phyloP scores from a whole-genome alignment of 2,888 invertebrate genomes.

The Panopea generosa region DNA sequence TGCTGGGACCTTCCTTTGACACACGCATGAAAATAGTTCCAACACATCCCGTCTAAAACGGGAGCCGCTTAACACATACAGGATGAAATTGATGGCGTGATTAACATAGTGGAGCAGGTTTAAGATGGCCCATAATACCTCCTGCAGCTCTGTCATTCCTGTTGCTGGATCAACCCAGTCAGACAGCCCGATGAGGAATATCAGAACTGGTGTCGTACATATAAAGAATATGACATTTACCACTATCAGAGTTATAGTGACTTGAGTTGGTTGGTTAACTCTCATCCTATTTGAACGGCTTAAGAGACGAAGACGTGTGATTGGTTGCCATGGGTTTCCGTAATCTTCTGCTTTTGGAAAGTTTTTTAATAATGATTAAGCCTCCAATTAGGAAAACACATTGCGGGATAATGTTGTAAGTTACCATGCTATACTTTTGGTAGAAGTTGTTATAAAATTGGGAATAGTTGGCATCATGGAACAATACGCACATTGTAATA shows the following conservation, averaged over 20 bases:
- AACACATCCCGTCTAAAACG: constrained; percentile 34
- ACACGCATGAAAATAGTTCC: background rate
- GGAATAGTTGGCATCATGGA: background rate
- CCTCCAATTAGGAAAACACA: constrained; percentile 27
- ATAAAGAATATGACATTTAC: constrained; percentile 53
- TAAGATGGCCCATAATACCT: constrained; percentile 44
- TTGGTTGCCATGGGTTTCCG: constrained; percentile 14
- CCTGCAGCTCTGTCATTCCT: constrained; percentile 31
- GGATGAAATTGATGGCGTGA: constrained; percentile 49
- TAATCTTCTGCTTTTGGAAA: constrained; percentile 15
- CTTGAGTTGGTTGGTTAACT: constrained; percentile 13
- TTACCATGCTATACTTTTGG: background rate
- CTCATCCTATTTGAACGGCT: background rate
- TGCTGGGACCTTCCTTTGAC: no score
- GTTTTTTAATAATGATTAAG: constrained; percentile 21
- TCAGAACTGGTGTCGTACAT: constrained; percentile 47
- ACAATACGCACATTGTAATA: background rate
- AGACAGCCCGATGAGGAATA: constrained; percentile 45
- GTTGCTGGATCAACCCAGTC: constrained; percentile 31
- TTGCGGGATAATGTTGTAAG: constrained; percentile 3
- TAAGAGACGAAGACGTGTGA: background rate
- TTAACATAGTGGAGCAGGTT: constrained; percentile 51
- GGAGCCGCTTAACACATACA: constrained; percentile 49
- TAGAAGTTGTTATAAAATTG: background rate
- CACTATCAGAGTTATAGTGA: constrained; percentile 52